Evolutionary conservation across 2,113 vertebrate species (phyloP).

Genomic region (Forbesichthys papilliferus): DNA sequence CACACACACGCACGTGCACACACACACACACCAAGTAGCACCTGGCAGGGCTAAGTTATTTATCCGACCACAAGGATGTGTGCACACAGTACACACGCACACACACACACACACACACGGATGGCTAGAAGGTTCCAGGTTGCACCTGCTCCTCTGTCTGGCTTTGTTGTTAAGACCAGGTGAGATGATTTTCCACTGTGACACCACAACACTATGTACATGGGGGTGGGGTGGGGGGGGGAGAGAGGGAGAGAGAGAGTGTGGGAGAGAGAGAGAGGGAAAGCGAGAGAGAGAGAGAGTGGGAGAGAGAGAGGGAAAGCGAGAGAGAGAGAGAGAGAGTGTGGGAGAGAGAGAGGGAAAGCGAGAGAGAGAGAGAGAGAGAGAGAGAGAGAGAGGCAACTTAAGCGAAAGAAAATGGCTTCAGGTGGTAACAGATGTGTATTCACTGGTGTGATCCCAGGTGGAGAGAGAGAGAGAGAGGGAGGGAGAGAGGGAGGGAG

Average conservation of each 20-base stretch:
- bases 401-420: neutral
- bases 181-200: slow-evolving; percentile 57
- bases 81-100: neutral
- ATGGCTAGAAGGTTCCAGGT: slow-evolving; percentile 30
- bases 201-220: slow-evolving; percentile 42
- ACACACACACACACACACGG: slow-evolving; percentile 9
- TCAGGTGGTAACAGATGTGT: too few species aligned
- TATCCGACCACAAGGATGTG: neutral
- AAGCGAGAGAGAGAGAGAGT: neutral
- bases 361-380: neutral
- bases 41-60: neutral
- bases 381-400: neutral
- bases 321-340: too few species aligned
- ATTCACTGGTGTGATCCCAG: neutral
- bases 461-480: neutral
- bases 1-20: neutral
- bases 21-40: neutral
- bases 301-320: neutral
- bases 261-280: too few species aligned
- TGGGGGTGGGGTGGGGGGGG: too few species aligned
- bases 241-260: neutral
- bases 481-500: neutral
- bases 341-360: too few species aligned
- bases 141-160: slow-evolving; percentile 63
- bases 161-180: slow-evolving; percentile 43